Evolutionary conservation across 2,888 invertebrate species (phyloP), one percentile per base, ranked within the genome.

Genomic region (Phaonia tiefii): DNA sequence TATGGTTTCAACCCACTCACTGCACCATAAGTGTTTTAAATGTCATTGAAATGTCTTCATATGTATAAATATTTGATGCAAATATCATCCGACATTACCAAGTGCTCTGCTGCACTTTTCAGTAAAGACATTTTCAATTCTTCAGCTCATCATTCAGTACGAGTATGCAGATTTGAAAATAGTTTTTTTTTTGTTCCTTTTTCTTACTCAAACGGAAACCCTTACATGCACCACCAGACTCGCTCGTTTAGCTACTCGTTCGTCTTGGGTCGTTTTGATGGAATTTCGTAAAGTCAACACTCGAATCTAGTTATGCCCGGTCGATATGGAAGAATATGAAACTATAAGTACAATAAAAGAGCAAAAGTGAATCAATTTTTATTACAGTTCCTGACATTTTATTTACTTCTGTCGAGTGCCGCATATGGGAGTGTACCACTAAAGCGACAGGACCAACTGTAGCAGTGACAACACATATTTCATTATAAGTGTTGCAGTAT

Each of bases 381-480:
- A 80, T 80, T 58, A 76, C 76, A 80, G 76, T 74, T 76, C 76
- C 58, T 77, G 80, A 77, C 80, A 77, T 74, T 80, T 70, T 74
- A 77, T 80, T 76, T 74, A 65, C 65, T 80, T 73, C 76, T 73
- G 67, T 51, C 56, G 72, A 70, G 42, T 63, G 63, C 1, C 42
- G 58, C 69, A 54, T 25, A 54, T 46, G 46, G 56, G 70, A 70
- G 65, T 56, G 74, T 69, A 25, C 17, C 25, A 58, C 22, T 17
- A 46, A 22, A 56, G n/a, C 63, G 39, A 49, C 54, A 37, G 13
- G 8, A 39, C 15, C 37, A 25, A 44, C 42, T 22, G 54, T 15
- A 17, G 11, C 26, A 31, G 13, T 31, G 11, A 1, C 51, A 56
- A 44, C 44, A 44, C 49, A 46, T 56, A 65, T 76, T 70, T 76